Conservation (phyloP, 2,113 vertebrate species). For the Tichodroma muraria region DNA sequence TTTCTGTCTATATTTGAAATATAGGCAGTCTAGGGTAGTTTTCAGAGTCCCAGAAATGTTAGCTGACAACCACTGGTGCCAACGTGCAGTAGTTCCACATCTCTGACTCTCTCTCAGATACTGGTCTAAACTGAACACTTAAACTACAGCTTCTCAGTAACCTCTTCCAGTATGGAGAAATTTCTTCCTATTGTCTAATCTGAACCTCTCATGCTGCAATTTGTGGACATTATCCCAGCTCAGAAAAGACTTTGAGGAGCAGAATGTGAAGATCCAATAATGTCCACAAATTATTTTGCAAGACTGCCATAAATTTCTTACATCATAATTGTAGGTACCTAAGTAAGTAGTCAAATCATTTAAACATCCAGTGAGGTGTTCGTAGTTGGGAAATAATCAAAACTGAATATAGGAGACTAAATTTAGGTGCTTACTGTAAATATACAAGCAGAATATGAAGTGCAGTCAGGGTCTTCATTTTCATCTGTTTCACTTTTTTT, state of each 20-base stretch:
- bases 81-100: rapidly evolving
- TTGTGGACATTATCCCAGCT: background rate
- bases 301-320: background rate
- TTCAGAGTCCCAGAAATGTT: background rate
- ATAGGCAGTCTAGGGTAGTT: background rate
- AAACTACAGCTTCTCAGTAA: background rate
- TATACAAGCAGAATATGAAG: background rate
- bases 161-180: background rate
- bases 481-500: background rate
- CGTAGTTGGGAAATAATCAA: background rate
- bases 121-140: background rate
- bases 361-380: background rate
- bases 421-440: background rate
- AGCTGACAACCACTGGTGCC: background rate
- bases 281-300: too few species aligned
- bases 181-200: background rate
- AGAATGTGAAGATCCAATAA: too few species aligned
- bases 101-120: background rate
- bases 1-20: background rate
- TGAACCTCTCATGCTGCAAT: background rate
- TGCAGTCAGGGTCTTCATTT: background rate
- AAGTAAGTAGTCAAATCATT: background rate
- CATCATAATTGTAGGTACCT: background rate
- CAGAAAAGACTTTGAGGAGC: background rate
- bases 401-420: background rate